Conservation (phyloP, 1,140 invertebrate species). For the Atta colombica region DNA sequence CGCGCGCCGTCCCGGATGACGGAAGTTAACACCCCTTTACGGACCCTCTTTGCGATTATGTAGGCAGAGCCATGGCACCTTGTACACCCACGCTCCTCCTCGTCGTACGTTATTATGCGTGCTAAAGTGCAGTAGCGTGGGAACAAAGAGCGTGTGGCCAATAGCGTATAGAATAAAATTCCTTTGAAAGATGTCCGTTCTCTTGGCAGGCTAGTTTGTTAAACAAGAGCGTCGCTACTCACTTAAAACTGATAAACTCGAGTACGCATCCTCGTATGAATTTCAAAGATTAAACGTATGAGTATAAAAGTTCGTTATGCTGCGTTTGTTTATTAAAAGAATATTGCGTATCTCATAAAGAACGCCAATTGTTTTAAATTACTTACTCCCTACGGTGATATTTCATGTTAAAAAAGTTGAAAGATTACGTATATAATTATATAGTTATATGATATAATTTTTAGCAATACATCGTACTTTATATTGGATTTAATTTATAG, state of each 20-base stretch:
- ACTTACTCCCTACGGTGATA: neutral
- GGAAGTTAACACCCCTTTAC: constrained; percentile 59
- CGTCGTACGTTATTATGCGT: constrained; percentile 49
- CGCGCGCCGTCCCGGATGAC: constrained; percentile 44
- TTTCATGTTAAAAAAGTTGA: neutral
- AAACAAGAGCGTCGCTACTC: neutral
- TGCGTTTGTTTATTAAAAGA: neutral
- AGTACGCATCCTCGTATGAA: constrained; percentile 1
- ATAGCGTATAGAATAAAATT: constrained; percentile 60
- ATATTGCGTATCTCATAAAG: neutral
- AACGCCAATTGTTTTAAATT: neutral
- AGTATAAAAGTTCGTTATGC: neutral
- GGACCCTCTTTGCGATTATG: constrained; percentile 54
- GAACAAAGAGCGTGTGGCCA: constrained; percentile 54
- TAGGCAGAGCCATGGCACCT: constrained; percentile 36
- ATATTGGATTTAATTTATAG: neutral
- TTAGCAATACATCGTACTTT: neutral
- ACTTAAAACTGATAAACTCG: constrained; percentile 27
- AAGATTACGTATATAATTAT: neutral
- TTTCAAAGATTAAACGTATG: constrained; percentile 40
- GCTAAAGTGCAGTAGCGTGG: constrained; percentile 62
- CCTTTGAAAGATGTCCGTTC: constrained; percentile 41
- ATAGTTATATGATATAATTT: neutral
- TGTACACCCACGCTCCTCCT: constrained; percentile 39
- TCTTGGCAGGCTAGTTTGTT: constrained; percentile 16